Evolutionary conservation across 2,797 vertebrate species (phyloP).

Genomic region (Varecia variegata): DNA sequence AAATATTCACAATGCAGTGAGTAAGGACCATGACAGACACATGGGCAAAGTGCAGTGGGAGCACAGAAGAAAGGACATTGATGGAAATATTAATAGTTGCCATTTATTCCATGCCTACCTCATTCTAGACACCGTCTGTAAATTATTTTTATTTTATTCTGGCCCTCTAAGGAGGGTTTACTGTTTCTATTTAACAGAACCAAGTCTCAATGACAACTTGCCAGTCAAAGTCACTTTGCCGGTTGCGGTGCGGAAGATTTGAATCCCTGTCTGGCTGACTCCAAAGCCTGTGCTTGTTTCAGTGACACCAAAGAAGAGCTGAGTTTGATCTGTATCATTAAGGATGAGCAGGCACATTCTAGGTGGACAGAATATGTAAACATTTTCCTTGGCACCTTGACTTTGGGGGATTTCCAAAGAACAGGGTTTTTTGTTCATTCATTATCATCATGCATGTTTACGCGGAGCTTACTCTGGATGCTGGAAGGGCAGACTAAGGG

Average conservation of each 20-base stretch:
- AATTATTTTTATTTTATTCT: not conserved
- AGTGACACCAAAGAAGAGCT: not conserved
- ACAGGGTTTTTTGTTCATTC: not conserved
- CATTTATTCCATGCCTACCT: not conserved
- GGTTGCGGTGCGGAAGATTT: not conserved
- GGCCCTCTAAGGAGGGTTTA: not conserved
- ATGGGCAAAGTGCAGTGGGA: not conserved
- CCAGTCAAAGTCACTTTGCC: not conserved
- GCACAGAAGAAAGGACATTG: not conserved
- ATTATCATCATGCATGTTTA: not conserved
- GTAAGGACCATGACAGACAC: not conserved
- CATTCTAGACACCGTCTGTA: not conserved
- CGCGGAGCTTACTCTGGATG: not conserved
- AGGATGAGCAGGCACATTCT: not conserved
- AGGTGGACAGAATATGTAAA: not conserved
- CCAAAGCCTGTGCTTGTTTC: not conserved
- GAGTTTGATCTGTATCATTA: not conserved
- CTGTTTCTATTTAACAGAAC: not conserved
- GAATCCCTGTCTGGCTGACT: not conserved
- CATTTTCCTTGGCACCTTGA: conserved; percentile 19
- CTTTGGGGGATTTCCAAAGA: conserved; percentile 29
- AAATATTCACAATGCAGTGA: not conserved
- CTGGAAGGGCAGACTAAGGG: not conserved
- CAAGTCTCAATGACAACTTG: not conserved
- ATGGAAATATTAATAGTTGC: not conserved